These are phyloP conservation scores for Macaria liturata DNA, from an alignment of 2,888 invertebrate genomes.

Conservation along the genomic window DNA sequence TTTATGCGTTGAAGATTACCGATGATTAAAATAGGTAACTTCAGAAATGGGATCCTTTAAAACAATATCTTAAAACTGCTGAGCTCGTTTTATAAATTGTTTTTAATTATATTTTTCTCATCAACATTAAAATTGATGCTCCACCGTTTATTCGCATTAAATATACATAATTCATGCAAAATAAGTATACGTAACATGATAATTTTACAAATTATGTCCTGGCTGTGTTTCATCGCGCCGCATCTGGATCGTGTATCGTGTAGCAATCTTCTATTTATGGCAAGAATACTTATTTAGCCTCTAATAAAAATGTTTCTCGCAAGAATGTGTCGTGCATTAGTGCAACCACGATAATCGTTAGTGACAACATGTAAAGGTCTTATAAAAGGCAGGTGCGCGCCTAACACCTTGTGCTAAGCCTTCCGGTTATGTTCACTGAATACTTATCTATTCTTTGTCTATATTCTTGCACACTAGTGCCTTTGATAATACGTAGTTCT, in stretches of 20 bases:
- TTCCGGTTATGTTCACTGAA: conserved; percentile 67
- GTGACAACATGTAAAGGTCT: conserved; percentile 40
- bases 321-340: conserved; percentile 39
- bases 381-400: conserved; percentile 58
- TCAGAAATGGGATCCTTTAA: no score
- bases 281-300: conserved; percentile 4
- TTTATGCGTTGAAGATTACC: no score
- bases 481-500: conserved; percentile 25
- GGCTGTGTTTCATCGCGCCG: background rate
- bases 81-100: no score
- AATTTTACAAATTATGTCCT: conserved; percentile 4
- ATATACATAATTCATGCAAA: conserved; percentile 8
- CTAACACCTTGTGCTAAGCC: conserved; percentile 69
- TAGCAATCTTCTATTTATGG: conserved; percentile 8
- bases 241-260: background rate
- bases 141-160: conserved; percentile 5
- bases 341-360: conserved; percentile 38
- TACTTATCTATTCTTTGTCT: conserved; percentile 64
- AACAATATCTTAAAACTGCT: no score
- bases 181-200: conserved; percentile 8
- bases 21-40: no score
- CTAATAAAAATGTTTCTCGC: conserved; percentile 13
- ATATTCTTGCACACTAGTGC: conserved; percentile 39
- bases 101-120: background rate
- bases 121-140: background rate